Conservation (phyloP, 2,113 vertebrate genomes). For the Crotalus horridus region DNA sequence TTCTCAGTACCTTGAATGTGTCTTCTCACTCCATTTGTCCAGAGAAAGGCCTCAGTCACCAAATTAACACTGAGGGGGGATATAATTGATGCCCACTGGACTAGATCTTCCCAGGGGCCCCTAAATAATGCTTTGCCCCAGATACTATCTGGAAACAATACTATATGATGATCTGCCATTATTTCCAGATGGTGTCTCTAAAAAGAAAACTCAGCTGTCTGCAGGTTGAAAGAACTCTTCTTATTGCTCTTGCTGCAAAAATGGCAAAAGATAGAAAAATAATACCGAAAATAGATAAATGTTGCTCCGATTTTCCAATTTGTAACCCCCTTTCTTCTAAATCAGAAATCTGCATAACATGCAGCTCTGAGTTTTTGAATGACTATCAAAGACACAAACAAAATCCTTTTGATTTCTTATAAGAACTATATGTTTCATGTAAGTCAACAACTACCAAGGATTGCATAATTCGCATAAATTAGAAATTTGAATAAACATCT, state of each 20-base stretch:
- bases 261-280: not conserved
- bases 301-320: not conserved
- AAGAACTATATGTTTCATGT: not conserved
- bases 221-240: not conserved
- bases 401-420: not conserved
- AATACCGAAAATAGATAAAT: not conserved
- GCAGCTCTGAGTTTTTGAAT: not conserved
- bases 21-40: not conserved
- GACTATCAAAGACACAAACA: not conserved
- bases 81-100: not conserved
- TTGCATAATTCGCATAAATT: not conserved
- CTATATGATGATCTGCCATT: not conserved
- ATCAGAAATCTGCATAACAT: not conserved
- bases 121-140: not conserved
- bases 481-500: not conserved
- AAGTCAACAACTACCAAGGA: not conserved
- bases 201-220: not conserved
- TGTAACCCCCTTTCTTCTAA: not conserved
- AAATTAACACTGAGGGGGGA: not conserved
- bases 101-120: not conserved
- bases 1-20: not conserved
- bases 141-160: not conserved
- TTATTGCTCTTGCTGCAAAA: not conserved
- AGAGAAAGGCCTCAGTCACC: not conserved
- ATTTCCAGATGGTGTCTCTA: not conserved